Base-by-base conservation (phyloP, 1,140 invertebrate species). In the Lordiphosa clarofinis region DNA sequence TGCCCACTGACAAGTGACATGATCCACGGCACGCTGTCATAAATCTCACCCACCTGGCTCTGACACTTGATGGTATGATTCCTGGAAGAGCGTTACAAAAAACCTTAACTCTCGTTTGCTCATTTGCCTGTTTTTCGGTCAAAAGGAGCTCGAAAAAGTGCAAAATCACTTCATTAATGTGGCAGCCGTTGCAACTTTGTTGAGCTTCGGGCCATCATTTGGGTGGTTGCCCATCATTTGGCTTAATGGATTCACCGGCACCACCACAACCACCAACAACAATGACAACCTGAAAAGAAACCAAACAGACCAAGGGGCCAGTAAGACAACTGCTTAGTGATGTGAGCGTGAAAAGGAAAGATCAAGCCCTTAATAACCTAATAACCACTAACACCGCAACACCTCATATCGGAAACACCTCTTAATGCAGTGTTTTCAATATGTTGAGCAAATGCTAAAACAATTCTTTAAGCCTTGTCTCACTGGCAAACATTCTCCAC, bases 121-220 rank as follows among this genome's bases (percentile, higher is more conserved):
- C 10, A 38, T 39, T 35, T 38, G 37, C 13, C 28, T 42, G 6
- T n/a, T 11, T 9, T 21, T 35, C 82, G 75, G 72, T 61, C 75
- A 79, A 62, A 81, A 76, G 53, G 36, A 68, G 59, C 56, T 58
- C 53, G 40, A 66, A 82, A 84, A 84, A 63, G 68, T 73, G 78
- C 78, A 82, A 82, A 82, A 82, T 82, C 78, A 82, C 78, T 82
- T 82, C 73, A 82, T 82, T 82, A 82, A 84, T 66, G 78, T 67
- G 50, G 33, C 65, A 56, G 65, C 38, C 59, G 33, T 12, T 44
- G 53, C 35, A 47, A 35, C 44, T 38, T 31, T 48, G 61, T 53
- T 43, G 37, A 13, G 78, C 73, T 50, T 21, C 40, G 52, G 59
- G 56, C 56, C 74, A 69, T 38, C 47, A 35, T 62, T 71, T 60